These are phyloP conservation scores for Sclerurus mexicanus DNA, from an alignment of 2,113 vertebrate genomes.

Conservation along the genomic window DNA sequence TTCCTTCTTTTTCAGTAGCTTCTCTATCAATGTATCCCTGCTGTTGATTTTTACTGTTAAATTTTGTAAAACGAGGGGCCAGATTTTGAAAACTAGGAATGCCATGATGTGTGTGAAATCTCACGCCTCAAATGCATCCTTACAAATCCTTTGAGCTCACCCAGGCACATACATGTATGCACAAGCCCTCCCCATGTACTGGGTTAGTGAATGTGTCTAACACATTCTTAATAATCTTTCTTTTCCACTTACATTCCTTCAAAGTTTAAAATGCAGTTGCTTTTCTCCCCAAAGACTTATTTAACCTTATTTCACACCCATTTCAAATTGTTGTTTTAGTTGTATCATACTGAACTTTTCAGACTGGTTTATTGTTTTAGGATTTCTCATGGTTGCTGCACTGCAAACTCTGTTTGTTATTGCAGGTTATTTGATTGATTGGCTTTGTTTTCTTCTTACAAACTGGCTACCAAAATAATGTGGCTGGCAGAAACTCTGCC, in stretches of 20 bases:
- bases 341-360: slow-evolving; percentile 23
- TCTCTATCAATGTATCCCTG: not conserved
- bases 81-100: not conserved
- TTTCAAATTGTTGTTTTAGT: slow-evolving; percentile 21
- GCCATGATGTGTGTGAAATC: not conserved
- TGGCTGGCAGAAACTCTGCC: not conserved
- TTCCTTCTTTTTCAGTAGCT: not conserved
- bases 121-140: not conserved
- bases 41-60: not conserved
- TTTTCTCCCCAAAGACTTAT: not conserved
- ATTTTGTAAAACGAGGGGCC: not conserved
- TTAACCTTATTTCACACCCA: slow-evolving; percentile 15
- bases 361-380: slow-evolving; percentile 48
- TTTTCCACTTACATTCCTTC: not conserved
- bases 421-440: slow-evolving; percentile 53
- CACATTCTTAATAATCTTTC: not conserved
- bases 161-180: not conserved
- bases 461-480: slow-evolving; percentile 38
- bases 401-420: slow-evolving; percentile 51
- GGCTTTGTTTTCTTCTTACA: slow-evolving; percentile 31
- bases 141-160: not conserved
- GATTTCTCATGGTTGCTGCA: slow-evolving; percentile 1
- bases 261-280: not conserved
- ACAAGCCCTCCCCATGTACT: not conserved
- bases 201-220: not conserved